phyloP scores from a whole-genome alignment of 1,140 invertebrate species.

The Ceratitis capitata region DNA sequence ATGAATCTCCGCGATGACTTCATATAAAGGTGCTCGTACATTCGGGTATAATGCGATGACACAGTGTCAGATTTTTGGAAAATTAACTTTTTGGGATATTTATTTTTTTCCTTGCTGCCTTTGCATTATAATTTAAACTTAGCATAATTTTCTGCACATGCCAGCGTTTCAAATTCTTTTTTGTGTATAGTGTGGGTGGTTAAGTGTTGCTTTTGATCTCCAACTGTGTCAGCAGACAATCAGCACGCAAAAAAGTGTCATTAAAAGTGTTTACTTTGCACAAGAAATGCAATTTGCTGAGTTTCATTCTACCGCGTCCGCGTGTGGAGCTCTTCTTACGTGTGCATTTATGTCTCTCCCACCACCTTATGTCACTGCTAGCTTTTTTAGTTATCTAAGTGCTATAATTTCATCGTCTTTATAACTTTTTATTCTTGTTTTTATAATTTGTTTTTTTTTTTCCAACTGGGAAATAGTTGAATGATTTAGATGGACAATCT shows the following conservation, averaged over 20 bases:
- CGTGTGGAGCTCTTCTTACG: not conserved
- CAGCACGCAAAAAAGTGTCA: not conserved
- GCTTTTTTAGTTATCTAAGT: no score
- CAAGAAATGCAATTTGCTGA: not conserved
- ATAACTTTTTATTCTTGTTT: not conserved
- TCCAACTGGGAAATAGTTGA: no score
- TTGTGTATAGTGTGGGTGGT: not conserved
- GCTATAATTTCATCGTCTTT: not conserved
- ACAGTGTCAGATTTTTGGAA: no score
- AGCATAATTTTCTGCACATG: not conserved
- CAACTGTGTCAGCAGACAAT: not conserved
- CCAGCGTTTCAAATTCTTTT: not conserved
- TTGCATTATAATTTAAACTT: not conserved
- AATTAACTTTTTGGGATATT: not conserved
- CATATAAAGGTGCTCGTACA: no score
- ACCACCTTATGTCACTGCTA: no score
- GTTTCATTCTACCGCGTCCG: not conserved
- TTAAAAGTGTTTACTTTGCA: constrained; percentile 9
- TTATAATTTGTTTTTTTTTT: not conserved
- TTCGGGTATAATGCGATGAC: no score
- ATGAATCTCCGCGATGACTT: no score
- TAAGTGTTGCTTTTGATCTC: not conserved
- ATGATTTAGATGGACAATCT: no score
- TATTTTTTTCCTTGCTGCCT: not conserved
- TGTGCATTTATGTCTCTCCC: no score